Evolutionary conservation across 2,888 invertebrate genomes (phyloP), one percentile per base, ranked within the genome.

Genomic region (Tethea ocularis): DNA sequence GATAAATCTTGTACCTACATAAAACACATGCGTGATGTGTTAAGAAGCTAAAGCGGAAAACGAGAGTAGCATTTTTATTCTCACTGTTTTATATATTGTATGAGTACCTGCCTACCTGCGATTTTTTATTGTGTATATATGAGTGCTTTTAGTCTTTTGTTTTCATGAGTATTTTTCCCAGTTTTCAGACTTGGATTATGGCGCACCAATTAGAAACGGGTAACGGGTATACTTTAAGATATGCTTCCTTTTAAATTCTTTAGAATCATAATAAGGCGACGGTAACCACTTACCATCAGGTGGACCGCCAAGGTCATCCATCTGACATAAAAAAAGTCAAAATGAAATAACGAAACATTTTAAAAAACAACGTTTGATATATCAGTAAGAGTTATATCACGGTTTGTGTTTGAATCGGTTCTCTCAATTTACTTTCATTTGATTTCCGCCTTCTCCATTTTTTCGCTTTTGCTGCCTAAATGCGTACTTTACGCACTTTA

Each of bases 21-120:
- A 46, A 53, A 58, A 58, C 41, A 58, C 41, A 46, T 29, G 38
- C 26, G 20, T 54, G 33, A 54, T 53, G 38, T 58, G 54, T 33
- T 33, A 33, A 41, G 41, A 29, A 53, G 53, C 41, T 36, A 23
- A n/a, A 58, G 29, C 15, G 20, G 53, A 53, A 20, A 57, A 51
- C 20, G 15, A 20, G 51, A 57, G 51, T 51, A 51, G 24, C 33
- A 15, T 57, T 38, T 38, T 29, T 57, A 51, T 51, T 51, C 51
- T 51, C 22, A 29, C 57, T 51, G 5, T 51, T 51, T 51, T 57
- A 10, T 58, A 29, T 58, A 29, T 54, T 29, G 29, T 46, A 53
- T 58, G 52, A 54, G 6, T 20, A 29, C 10, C 10, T 33, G 7
- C 33, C 2, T 33, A 13, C 33, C 0, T 13, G 13, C 33, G n/a